phyloP scores from a whole-genome alignment of 2,888 invertebrate species.

The Erannis defoliaria region DNA sequence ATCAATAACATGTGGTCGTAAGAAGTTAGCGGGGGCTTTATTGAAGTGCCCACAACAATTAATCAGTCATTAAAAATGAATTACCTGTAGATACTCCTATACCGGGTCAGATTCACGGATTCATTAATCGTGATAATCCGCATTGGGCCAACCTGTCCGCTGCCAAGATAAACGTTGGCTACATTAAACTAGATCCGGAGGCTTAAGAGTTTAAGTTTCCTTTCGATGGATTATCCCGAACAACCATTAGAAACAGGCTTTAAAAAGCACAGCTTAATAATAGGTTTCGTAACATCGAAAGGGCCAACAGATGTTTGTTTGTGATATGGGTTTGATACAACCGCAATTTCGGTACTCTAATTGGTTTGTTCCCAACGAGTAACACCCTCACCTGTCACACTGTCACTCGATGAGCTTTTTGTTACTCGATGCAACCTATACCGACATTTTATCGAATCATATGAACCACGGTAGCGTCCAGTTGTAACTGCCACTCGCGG shows the following conservation, averaged over 20 bases:
- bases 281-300: slow-evolving; percentile 21
- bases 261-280: slow-evolving; percentile 37
- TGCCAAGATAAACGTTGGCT: slow-evolving; percentile 47
- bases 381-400: too few relatives aligned
- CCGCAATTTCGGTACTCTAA: not conserved
- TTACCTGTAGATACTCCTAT: slow-evolving; percentile 22
- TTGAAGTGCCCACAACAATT: slow-evolving; percentile 30
- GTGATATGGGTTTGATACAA: not conserved
- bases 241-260: slow-evolving; percentile 44
- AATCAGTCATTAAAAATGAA: slow-evolving; percentile 33
- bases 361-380: too few relatives aligned
- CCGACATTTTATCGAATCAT: too few relatives aligned
- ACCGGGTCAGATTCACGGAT: slow-evolving; percentile 40
- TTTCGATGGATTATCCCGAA: slow-evolving; percentile 47
- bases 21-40: not conserved
- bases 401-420: too few relatives aligned
- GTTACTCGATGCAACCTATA: too few relatives aligned
- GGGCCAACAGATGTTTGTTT: slow-evolving; percentile 19
- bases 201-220: slow-evolving; percentile 49
- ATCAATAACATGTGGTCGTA: not conserved
- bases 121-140: slow-evolving; percentile 51
- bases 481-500: too few relatives aligned
- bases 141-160: slow-evolving; percentile 46
- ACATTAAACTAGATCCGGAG: slow-evolving; percentile 46
- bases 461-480: too few relatives aligned